These are phyloP conservation scores for Hippopotamus amphibius DNA, from an alignment of 2,113 vertebrate genomes.

Conservation along the genomic window DNA sequence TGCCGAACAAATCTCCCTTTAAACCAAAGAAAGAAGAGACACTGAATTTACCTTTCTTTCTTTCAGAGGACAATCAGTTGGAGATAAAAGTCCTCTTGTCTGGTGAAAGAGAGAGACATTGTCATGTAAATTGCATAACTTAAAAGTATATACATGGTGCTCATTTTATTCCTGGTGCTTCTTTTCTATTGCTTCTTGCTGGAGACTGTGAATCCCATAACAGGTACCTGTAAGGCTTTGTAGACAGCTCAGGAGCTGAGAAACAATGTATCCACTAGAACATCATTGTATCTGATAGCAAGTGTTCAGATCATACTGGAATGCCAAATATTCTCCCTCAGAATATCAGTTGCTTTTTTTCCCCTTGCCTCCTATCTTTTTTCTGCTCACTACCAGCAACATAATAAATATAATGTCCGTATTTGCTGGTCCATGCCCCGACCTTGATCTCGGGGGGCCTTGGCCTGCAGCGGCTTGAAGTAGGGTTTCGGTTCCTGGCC, in stretches of 20 bases:
- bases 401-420: not conserved
- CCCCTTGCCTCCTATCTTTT: not conserved
- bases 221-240: not conserved
- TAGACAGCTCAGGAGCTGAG: not conserved
- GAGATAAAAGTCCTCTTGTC: not conserved
- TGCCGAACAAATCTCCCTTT: slow-evolving; percentile 1
- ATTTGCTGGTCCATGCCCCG: not conserved
- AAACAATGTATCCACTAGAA: not conserved
- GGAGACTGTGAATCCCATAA: slow-evolving; percentile 14
- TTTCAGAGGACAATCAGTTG: slow-evolving; percentile 25
- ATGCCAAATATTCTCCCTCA: not conserved
- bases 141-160: not conserved
- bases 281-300: slow-evolving; percentile 2
- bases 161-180: not conserved
- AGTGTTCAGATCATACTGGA: not conserved
- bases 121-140: not conserved
- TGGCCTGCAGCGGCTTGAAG: no score
- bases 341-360: not conserved
- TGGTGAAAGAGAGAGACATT: not conserved
- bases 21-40: not conserved
- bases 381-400: not conserved
- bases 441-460: not conserved
- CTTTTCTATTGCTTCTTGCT: not conserved
- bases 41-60: slow-evolving; percentile 42
- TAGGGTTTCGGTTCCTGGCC: no score